Percentiles rank a stretch among this genome's conserved stretches.
Evolutionary conservation across 2,797 vertebrate genomes (phyloP).

Genomic region (Limnodromus scolopaceus): DNA sequence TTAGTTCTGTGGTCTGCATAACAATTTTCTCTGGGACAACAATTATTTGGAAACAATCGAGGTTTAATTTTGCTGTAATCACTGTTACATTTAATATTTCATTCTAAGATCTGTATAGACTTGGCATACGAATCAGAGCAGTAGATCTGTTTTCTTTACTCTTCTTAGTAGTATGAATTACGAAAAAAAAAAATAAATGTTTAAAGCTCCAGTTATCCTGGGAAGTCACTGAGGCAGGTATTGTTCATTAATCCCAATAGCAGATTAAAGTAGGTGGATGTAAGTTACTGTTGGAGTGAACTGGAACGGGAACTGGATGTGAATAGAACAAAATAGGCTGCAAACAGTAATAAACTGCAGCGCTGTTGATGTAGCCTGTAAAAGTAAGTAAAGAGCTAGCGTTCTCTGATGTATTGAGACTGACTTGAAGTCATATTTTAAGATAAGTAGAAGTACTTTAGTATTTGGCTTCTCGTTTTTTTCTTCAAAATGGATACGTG

Average conservation of each 20-base stretch:
- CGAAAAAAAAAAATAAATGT: not conserved
- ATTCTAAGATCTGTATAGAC: not conserved
- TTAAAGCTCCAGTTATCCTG: not conserved
- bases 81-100: not conserved
- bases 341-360: not conserved
- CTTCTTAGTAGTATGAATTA: not conserved
- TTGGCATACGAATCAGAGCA: not conserved
- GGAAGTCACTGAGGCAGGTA: not conserved
- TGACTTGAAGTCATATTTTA: not conserved
- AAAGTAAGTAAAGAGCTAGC: not conserved
- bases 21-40: not conserved
- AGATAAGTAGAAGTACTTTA: not conserved
- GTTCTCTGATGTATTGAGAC: not conserved
- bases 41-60: not conserved
- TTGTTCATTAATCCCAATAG: not conserved
- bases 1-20: not conserved
- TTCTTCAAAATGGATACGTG: not conserved
- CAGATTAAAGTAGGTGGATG: not conserved
- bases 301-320: not conserved
- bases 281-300: not conserved
- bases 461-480: not conserved
- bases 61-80: not conserved
- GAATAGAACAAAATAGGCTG: not conserved
- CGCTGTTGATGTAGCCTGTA: not conserved
- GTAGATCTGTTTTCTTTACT: not conserved